Percentiles rank a stretch among this genome's conserved stretches.
These are phyloP conservation scores for Panzeria rudis DNA, from an alignment of 2,888 invertebrate genomes.

Conservation along the genomic window DNA sequence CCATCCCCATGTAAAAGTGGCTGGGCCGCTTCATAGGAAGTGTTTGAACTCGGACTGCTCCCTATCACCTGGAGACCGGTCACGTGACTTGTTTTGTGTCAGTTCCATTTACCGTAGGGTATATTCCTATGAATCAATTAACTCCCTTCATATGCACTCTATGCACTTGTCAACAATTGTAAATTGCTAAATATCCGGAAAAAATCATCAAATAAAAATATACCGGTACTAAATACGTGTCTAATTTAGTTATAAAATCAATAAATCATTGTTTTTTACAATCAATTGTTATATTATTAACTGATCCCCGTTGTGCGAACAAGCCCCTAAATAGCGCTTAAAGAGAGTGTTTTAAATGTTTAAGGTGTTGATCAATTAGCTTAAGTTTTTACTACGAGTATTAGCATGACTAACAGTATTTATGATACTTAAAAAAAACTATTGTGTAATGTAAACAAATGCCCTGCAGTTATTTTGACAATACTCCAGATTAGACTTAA, in stretches of 20 bases:
- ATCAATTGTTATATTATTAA: constrained; percentile 10
- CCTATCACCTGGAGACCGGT: no score
- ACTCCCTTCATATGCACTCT: not conserved
- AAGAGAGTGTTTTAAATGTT: not conserved
- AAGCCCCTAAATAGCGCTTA: constrained; percentile 11
- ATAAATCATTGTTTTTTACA: constrained; percentile 17
- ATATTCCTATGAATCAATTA: no score
- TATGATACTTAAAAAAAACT: not conserved
- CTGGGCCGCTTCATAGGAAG: no score
- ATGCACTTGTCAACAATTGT: not conserved
- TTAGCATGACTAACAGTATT: not conserved
- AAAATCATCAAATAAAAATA: not conserved
- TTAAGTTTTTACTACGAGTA: not conserved
- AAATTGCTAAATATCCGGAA: not conserved
- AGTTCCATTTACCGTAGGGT: no score
- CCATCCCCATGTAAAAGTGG: no score
- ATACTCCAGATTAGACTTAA: not conserved
- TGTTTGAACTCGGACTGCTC: no score
- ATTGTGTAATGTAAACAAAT: not conserved
- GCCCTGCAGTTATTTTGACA: not conserved
- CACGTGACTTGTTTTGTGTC: no score
- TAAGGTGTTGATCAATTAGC: constrained; percentile 14
- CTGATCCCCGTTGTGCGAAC: not conserved
- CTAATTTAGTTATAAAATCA: constrained; percentile 16
- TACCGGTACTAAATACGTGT: not conserved